Base-by-base conservation (phyloP, 2,888 invertebrate species). In the Drosophila kambysellisi region DNA sequence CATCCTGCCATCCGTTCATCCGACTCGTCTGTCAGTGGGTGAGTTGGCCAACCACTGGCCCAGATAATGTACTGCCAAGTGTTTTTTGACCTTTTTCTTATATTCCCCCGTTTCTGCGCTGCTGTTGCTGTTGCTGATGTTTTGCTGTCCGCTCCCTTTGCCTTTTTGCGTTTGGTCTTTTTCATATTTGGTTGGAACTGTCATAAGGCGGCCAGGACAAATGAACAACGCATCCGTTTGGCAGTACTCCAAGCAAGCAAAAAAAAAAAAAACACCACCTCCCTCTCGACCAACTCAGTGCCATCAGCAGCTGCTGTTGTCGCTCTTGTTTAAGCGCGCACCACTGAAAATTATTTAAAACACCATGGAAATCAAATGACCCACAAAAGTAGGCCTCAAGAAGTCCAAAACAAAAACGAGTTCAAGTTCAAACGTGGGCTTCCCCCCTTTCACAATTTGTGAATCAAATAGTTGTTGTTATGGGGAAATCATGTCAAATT, bases 21-120 rank as follows among this genome's bases (percentile, higher is more conserved):
- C 57, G 57, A 61, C 54, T 20, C 62, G 53, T 60, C 75, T 4
- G 76, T 65, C 71, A 64, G 87, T 76, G 60, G 62, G 66, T 50
- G 53, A 60, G 70, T 67, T 68, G 71, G 76, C 70, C 80, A 82
- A 74, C 68, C 88, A 83, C 50, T 85, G 86, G 88, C 88, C 88
- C 83, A 85, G 82, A 82, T 88, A 87, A 88, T 88, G 82, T 88
- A 86, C 84, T 88, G 88, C 84, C 87, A 86, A 86, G 87, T 87
- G 89, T 86, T 84, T 87, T 39, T 78, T 81, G 88, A 87, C 87
- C 89, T 87, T 88, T 83, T 82, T 68, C 48, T 63, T 15, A 46
- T 41, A 35, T 20, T 29, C 62, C 46, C 35, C 41, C 60, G 32
- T 57, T 53, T 60, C 52, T 50, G 60, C 56, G 32, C 39, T 58